Base-by-base conservation (phyloP, 2,888 invertebrate genomes). In the Frankliniella intonsa region DNA sequence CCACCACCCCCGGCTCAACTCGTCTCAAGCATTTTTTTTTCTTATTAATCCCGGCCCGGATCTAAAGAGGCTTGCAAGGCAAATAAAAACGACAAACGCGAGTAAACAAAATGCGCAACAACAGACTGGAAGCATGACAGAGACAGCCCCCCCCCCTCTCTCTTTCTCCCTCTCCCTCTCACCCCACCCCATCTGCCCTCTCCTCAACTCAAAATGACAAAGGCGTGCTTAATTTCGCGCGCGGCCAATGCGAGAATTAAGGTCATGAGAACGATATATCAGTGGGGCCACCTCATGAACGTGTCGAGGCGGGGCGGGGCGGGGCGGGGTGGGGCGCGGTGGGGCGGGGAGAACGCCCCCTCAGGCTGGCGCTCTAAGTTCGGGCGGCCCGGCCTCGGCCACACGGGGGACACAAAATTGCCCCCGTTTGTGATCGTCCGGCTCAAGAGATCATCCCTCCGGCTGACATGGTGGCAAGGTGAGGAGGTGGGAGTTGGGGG, bases 11-110 rank as follows among this genome's bases (percentile, higher is more conserved):
- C 69, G 69, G 69, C 69, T 76, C 69, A 76, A 76, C 69, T 76
- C 69, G 69, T 76, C 69, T 76, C 69, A 25, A 22, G 22, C 69
- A 76, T 76, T 76, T 76, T 76, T 76, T 76, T 76, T 76, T 76
- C 69, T 76, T 76, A 76, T 76, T 76, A 76, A 76, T 25, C 69
- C 62, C 62, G 62, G 62, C 12, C 17, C 69, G 25, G 25, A 25
- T 76, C 69, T 25, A 12, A 17, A 17, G n/a, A 62, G 62, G 62
- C 62, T 5, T 14, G n/a, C 62, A 25, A 25, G 69, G 69, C 62
- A 62, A 62, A 25, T 22, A 76, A 76, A 76, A 76, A 76, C 10
- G 69, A 76, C 69, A 25, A 76, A 25, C 69, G 69, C 12, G 69
- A 10, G 69, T 76, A 76, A 76, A 76, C 69, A 76, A 22, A 25